These are phyloP conservation scores for Laupala kohalensis DNA, from an alignment of 1,140 invertebrate genomes.

Conservation along the genomic window DNA sequence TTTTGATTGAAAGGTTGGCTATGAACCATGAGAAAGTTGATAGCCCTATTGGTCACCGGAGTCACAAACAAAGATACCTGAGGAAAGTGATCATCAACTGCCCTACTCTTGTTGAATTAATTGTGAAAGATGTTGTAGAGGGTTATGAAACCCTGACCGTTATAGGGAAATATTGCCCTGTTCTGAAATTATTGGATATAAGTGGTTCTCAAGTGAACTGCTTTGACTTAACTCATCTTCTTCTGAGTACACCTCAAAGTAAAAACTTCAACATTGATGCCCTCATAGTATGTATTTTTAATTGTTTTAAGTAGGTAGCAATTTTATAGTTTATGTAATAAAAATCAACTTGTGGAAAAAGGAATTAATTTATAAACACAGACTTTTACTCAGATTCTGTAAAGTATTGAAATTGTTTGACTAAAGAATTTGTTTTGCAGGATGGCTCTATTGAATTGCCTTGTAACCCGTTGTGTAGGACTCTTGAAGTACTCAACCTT, in stretches of 20 bases:
- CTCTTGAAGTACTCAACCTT: constrained; percentile 1
- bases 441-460: not conserved
- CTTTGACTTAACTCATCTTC: not conserved
- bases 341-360: not conserved
- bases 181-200: not conserved
- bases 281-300: not conserved
- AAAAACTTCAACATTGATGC: not conserved
- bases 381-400: too few relatives aligned
- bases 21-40: too few relatives aligned
- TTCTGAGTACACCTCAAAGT: not conserved
- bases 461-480: not conserved
- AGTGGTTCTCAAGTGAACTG: constrained; percentile 4
- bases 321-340: not conserved
- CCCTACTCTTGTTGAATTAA: not conserved
- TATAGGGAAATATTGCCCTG: not conserved
- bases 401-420: too few relatives aligned
- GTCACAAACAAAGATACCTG: not conserved
- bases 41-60: too few relatives aligned
- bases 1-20: too few relatives aligned
- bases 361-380: too few relatives aligned
- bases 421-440: not conserved
- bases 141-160: not conserved
- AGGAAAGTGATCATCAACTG: not conserved
- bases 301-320: too few relatives aligned
- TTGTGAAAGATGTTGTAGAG: constrained; percentile 1